phyloP scores from a whole-genome alignment of 2,797 vertebrate genomes.

The Pterois miles region DNA sequence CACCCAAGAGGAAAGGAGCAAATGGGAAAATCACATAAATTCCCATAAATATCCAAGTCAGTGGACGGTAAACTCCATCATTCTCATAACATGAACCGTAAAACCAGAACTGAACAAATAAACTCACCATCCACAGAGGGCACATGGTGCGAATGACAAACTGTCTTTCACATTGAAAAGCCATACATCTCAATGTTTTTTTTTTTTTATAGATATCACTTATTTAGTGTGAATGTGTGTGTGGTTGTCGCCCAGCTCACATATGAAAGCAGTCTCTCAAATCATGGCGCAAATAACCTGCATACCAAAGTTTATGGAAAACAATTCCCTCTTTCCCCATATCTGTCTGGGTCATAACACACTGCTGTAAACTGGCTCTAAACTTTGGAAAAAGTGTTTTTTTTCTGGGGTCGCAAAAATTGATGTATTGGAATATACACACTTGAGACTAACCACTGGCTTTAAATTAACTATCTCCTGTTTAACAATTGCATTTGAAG shows the following conservation, averaged over 20 bases:
- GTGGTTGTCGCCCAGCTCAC: slow-evolving; percentile 48
- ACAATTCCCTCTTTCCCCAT: slow-evolving; percentile 48
- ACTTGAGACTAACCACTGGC: background rate
- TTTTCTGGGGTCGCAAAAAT: slow-evolving; percentile 16
- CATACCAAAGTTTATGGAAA: slow-evolving; percentile 69
- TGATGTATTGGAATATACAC: slow-evolving; percentile 21
- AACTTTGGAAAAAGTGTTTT: slow-evolving; percentile 26
- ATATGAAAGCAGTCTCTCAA: slow-evolving; percentile 58
- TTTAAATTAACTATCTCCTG: slow-evolving; percentile 1
- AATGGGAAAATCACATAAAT: slow-evolving; percentile 63
- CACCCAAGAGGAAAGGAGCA: slow-evolving; percentile 21
- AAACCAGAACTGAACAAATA: slow-evolving; percentile 65
- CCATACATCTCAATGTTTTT: background rate
- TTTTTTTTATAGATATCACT: slow-evolving; percentile 16
- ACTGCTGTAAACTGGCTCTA: slow-evolving; percentile 26
- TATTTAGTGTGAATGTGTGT: slow-evolving; percentile 43
- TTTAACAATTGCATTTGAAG: background rate
- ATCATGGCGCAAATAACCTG: slow-evolving; percentile 35
- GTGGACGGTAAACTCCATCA: slow-evolving; percentile 23
- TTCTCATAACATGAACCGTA: slow-evolving; percentile 38
- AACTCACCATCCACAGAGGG: slow-evolving; percentile 22
- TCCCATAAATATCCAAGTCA: slow-evolving; percentile 56
- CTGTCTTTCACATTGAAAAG: slow-evolving; percentile 13
- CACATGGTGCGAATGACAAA: slow-evolving; percentile 30
- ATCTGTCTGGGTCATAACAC: slow-evolving; percentile 40